A percentile compares a stretch with the other conserved stretches of the same genome.
These are phyloP conservation scores for Drosophila tripunctata DNA, from an alignment of 2,888 invertebrate species.

Conservation along the genomic window DNA sequence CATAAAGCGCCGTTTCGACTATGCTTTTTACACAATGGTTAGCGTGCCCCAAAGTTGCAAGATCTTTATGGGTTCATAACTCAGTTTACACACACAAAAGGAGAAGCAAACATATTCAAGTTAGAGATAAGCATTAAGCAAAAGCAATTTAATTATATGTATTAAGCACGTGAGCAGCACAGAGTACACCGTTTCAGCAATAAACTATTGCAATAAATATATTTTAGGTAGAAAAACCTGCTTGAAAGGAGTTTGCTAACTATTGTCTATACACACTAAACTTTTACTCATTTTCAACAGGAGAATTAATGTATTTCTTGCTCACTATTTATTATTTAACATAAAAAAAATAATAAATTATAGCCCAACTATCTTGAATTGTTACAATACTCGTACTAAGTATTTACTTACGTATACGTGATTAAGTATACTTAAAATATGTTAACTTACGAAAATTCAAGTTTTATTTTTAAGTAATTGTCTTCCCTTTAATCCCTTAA, in stretches of 20 bases:
- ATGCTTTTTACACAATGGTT: constrained; percentile 45
- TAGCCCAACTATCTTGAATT: no score
- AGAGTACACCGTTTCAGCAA: constrained; percentile 4
- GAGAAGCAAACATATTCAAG: constrained; percentile 3
- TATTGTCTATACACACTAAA: not conserved
- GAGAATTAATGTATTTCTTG: not conserved
- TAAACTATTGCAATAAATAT: not conserved
- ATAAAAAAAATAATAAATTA: no score
- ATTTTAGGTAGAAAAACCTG: not conserved
- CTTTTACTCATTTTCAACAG: not conserved
- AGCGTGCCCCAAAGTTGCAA: constrained; percentile 51
- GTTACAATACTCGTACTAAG: no score
- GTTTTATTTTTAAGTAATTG: not conserved
- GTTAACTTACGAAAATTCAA: not conserved
- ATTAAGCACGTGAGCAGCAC: constrained; percentile 1
- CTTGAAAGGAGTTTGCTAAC: not conserved
- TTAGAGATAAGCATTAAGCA: constrained; percentile 37
- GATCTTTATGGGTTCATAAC: constrained; percentile 58
- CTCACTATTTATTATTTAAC: no score
- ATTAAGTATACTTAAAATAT: constrained; percentile 6
- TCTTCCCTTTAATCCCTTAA: not conserved
- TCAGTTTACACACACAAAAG: constrained; percentile 19
- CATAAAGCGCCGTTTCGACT: constrained; percentile 62
- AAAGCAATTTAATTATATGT: constrained; percentile 43
- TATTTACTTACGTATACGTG: not conserved